Base-by-base conservation (phyloP, 1,140 invertebrate species). In the Homarus americanus region DNA sequence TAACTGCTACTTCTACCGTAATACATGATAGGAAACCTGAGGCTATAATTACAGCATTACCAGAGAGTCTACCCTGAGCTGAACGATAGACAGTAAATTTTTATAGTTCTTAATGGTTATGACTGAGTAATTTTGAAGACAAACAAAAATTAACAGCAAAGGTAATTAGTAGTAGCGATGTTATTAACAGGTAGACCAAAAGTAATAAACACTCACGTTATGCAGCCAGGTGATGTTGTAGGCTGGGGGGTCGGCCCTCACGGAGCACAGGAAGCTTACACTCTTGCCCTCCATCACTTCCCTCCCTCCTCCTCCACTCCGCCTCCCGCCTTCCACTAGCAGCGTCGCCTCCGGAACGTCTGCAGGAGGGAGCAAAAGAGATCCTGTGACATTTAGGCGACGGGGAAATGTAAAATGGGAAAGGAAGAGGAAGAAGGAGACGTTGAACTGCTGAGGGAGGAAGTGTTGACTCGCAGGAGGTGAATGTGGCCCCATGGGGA, bases 151-250 rank as follows among this genome's bases (percentile, higher is more conserved):
- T n/a, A n/a, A 15, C 12, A 49, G 44, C 5, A 49, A 49, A 49
- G 44, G 44, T 49, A 49, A 49, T 15, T 49, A 49, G 44, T 49
- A 49, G 44, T 49, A 49, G 15, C 44, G 15, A 49, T n/a, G n/a
- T n/a, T n/a, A n/a, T n/a, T n/a, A n/a, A n/a, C 44, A n/a, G 15
- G 44, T 49, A 49, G 44, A 7, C 12, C 44, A 49, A 49, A 49
- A 49, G 44, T 49, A 49, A 49, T 49, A 49, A n/a, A 63, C 0
- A 75, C 84, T 86, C 20, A 86, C 84, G 24, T 86, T 86, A 76
- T 86, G 84, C 0, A 86, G 84, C 84, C 84, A 86, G 41, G 73
- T 86, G 41, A 86, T 75, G 84, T 86, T 86, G 24, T 86, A 86
- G 28, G 73, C 84, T 15, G 84, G 84, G 4, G 84, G 84, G 49